These are phyloP conservation scores for Oxycera nigricornis DNA, from an alignment of 2,888 invertebrate genomes.

Conservation along the genomic window DNA sequence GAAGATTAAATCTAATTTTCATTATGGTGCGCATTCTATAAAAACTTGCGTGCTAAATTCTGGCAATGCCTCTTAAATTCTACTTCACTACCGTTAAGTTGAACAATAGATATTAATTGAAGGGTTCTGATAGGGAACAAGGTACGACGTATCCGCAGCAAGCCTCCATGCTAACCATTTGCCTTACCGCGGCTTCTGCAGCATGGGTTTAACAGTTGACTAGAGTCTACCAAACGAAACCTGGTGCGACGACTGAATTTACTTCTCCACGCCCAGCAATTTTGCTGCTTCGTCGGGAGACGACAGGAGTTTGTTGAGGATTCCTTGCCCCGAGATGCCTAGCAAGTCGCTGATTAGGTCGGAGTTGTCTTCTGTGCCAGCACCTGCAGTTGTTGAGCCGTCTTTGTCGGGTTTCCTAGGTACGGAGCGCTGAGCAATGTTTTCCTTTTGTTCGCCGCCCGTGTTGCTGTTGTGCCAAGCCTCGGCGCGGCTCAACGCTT, in stretches of 20 bases:
- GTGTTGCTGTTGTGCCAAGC: constrained; percentile 55
- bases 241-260: constrained; percentile 44
- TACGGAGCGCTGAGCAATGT: constrained; percentile 50
- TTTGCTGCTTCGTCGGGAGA: constrained; percentile 87
- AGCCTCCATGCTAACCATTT: too few relatives aligned
- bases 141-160: too few relatives aligned
- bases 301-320: constrained; percentile 84
- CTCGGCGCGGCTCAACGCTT: constrained; percentile 56
- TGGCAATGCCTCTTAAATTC: too few relatives aligned
- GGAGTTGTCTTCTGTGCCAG: constrained; percentile 65
- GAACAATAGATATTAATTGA: too few relatives aligned
- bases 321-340: constrained; percentile 84
- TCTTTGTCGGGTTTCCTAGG: constrained; percentile 38
- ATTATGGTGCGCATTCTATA: too few relatives aligned
- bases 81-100: too few relatives aligned
- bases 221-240: constrained; percentile 2
- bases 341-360: constrained; percentile 89
- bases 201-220: constrained; percentile 1
- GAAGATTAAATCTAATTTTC: too few relatives aligned
- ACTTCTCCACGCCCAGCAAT: constrained; percentile 81
- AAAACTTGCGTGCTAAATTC: too few relatives aligned
- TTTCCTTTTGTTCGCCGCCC: constrained; percentile 56
- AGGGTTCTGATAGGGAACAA: too few relatives aligned
- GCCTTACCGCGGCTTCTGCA: neutral
- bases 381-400: constrained; percentile 60